These are phyloP conservation scores for Volucella inflata DNA, from an alignment of 2,888 invertebrate species.

Conservation along the genomic window DNA sequence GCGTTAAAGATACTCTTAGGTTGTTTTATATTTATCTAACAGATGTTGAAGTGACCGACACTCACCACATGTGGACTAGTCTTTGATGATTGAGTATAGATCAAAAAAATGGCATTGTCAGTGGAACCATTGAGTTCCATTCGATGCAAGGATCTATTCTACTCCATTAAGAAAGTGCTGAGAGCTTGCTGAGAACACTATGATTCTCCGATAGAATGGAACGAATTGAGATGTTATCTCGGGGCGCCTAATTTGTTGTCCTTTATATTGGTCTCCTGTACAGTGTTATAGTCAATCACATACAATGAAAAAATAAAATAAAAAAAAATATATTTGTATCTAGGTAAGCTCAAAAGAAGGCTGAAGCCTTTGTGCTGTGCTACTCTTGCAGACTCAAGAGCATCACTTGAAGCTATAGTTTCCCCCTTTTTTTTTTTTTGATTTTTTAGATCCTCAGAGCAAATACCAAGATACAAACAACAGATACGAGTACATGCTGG, in stretches of 20 bases:
- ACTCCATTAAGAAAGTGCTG: slow-evolving; percentile 36
- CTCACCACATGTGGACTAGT: not conserved
- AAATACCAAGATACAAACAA: not conserved
- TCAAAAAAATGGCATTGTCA: slow-evolving; percentile 35
- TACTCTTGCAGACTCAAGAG: slow-evolving; percentile 48
- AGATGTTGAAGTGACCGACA: slow-evolving; percentile 33
- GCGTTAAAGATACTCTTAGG: no score
- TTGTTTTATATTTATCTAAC: not conserved
- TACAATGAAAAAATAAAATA: slow-evolving; percentile 13
- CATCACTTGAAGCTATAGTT: slow-evolving; percentile 53
- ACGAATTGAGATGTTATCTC: slow-evolving; percentile 68
- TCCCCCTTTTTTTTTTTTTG: slow-evolving; percentile 7
- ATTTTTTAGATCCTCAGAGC: not conserved
- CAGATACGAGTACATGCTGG: not conserved
- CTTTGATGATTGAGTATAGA: slow-evolving; percentile 6
- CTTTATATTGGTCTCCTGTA: slow-evolving; percentile 22
- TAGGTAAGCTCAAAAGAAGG: slow-evolving; percentile 39
- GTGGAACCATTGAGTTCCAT: slow-evolving; percentile 20
- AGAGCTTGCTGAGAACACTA: slow-evolving; percentile 40
- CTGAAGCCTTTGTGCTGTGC: slow-evolving; percentile 34
- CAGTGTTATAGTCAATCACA: slow-evolving; percentile 46
- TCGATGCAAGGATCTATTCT: slow-evolving; percentile 38
- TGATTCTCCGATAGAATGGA: slow-evolving; percentile 46
- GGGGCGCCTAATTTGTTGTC: slow-evolving; percentile 65
- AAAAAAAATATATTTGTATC: slow-evolving; percentile 2